Conservation (phyloP, 2,113 vertebrate genomes). For the Odocoileus virginianus region DNA sequence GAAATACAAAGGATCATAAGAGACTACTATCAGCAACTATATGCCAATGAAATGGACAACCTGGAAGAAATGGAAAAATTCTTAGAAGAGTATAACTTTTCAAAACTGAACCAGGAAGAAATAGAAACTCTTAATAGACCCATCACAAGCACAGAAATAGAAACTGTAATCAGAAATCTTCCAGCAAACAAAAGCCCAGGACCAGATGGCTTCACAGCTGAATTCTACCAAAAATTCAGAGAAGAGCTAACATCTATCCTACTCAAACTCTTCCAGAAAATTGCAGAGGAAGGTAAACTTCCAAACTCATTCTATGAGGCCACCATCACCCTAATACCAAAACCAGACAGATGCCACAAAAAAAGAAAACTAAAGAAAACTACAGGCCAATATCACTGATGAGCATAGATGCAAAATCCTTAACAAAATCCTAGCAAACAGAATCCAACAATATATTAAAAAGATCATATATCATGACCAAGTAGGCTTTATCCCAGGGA, state of each 20-base stretch:
- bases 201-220: rapidly evolving
- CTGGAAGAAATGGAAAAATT: not conserved
- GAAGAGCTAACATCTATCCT: not conserved
- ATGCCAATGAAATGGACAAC: not conserved
- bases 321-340: not conserved
- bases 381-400: not conserved
- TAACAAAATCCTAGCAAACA: too few species aligned
- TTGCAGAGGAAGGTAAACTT: not conserved
- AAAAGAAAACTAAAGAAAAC: too few species aligned
- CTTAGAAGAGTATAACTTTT: not conserved
- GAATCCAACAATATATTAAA: too few species aligned
- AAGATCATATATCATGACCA: too few species aligned
- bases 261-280: too few species aligned
- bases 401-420: too few species aligned
- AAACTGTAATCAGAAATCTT: not conserved
- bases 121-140: not conserved
- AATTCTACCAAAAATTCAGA: not conserved
- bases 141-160: not conserved
- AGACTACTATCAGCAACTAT: not conserved
- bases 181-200: not conserved
- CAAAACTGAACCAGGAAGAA: not conserved
- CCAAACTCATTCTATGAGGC: not conserved
- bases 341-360: too few species aligned
- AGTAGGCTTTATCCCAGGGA: too few species aligned
- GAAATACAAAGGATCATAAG: not conserved